These are phyloP conservation scores for Calyptommatus sinebrachiatus DNA, from an alignment of 2,113 vertebrate species.

Conservation along the genomic window DNA sequence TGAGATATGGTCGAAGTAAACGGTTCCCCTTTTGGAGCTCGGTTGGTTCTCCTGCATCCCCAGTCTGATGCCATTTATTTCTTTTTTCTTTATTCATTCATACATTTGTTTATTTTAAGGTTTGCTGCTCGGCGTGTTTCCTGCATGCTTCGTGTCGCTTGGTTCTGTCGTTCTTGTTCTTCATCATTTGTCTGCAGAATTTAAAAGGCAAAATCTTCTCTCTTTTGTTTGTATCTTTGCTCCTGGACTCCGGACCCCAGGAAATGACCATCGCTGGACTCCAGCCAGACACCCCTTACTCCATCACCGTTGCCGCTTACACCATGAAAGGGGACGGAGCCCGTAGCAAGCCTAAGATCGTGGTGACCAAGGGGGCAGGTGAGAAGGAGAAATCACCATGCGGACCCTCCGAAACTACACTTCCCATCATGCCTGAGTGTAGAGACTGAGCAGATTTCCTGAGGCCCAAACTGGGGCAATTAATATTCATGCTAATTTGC, in stretches of 20 bases:
- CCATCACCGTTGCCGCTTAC: slow-evolving; percentile 95
- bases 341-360: slow-evolving; percentile 93
- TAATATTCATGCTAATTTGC: too few relatives aligned
- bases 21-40: too few relatives aligned
- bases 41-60: too few relatives aligned
- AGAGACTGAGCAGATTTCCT: too few relatives aligned
- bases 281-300: slow-evolving; percentile 93
- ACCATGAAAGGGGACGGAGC: slow-evolving; percentile 98
- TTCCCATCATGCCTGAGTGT: too few relatives aligned
- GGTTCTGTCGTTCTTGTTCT: background rate
- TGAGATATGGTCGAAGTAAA: too few relatives aligned
- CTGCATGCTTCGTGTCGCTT: background rate
- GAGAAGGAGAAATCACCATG: background rate
- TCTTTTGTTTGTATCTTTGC: background rate
- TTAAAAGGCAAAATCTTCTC: background rate
- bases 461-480: too few relatives aligned
- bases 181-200: background rate
- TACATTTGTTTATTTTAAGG: background rate
- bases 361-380: slow-evolving; percentile 95
- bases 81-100: too few relatives aligned
- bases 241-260: slow-evolving; percentile 64
- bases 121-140: background rate
- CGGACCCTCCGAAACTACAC: too few relatives aligned
- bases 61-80: too few relatives aligned
- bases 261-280: slow-evolving; percentile 94